phyloP scores from a whole-genome alignment of 1,140 invertebrate genomes.

The Hypsibius dujardini region DNA sequence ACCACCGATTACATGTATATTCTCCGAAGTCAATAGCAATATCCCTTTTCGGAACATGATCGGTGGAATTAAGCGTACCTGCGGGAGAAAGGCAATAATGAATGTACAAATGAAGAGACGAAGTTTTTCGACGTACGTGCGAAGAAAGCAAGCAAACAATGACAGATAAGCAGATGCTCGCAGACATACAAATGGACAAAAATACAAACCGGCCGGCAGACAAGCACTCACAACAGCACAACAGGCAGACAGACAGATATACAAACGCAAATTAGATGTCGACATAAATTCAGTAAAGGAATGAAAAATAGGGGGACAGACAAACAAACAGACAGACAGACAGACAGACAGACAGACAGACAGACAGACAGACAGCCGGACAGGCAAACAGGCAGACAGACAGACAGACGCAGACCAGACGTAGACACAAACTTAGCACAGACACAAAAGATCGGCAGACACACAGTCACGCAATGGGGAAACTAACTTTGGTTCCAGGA shows the following conservation, averaged over 20 bases:
- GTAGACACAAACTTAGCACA: too few species aligned
- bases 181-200: background rate
- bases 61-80: constrained; percentile 8
- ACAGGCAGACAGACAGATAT: background rate
- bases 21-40: background rate
- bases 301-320: too few species aligned
- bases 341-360: too few species aligned
- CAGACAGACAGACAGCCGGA: too few species aligned
- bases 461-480: background rate
- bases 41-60: constrained; percentile 7
- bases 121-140: background rate
- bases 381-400: too few species aligned
- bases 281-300: too few species aligned
- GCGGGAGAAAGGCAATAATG: background rate
- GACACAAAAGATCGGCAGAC: too few species aligned
- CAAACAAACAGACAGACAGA: too few species aligned
- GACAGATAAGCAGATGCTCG: background rate
- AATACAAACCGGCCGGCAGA: too few species aligned
- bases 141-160: background rate
- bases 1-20: constrained; percentile 5
- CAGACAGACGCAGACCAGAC: too few species aligned
- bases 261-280: background rate
- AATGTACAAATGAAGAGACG: background rate
- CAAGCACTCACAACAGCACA: background rate
- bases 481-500: constrained; percentile 8